Conservation (phyloP, 2,888 invertebrate genomes). For the Drosophila siamana region DNA sequence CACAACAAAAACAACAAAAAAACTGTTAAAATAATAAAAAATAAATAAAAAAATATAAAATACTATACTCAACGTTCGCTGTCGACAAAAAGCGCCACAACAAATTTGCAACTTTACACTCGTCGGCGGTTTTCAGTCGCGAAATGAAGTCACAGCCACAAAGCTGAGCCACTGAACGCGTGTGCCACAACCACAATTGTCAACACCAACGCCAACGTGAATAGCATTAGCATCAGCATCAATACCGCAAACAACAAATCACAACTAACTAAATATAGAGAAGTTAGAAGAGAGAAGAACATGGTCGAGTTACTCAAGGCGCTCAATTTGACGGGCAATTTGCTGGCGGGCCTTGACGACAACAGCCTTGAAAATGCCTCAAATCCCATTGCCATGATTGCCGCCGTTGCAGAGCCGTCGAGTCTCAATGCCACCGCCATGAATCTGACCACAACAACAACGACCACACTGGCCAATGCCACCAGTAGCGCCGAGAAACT, state of each 20-base stretch:
- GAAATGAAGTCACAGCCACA: slow-evolving; percentile 76
- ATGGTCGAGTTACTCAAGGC: slow-evolving; percentile 77
- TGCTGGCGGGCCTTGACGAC: slow-evolving; percentile 69
- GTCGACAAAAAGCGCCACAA: slow-evolving; percentile 69
- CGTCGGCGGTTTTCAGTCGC: slow-evolving; percentile 73
- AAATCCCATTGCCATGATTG: slow-evolving; percentile 26
- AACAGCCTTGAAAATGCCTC: slow-evolving; percentile 47
- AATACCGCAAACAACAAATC: slow-evolving; percentile 16
- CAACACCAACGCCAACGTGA: slow-evolving; percentile 1
- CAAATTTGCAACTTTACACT: slow-evolving; percentile 74
- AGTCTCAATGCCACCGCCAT: slow-evolving; percentile 42
- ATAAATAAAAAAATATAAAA: slow-evolving; percentile 12
- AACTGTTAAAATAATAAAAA: slow-evolving; percentile 47
- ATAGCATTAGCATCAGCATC: slow-evolving; percentile 8
- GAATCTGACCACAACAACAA: slow-evolving; percentile 30
- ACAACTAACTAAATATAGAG: neutral
- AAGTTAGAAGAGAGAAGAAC: slow-evolving; percentile 8
- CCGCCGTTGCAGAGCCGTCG: slow-evolving; percentile 33
- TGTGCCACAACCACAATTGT: slow-evolving; percentile 22
- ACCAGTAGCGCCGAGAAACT: slow-evolving; percentile 68
- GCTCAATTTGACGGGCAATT: slow-evolving; percentile 67
- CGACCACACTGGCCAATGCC: slow-evolving; percentile 39
- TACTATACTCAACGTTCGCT: slow-evolving; percentile 38
- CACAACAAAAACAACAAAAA: slow-evolving; percentile 12
- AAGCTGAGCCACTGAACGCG: slow-evolving; percentile 61